Evolutionary conservation across 2,888 invertebrate genomes (phyloP), one percentile per base, ranked within the genome.

Genomic region (Andricus quercusramuli): DNA sequence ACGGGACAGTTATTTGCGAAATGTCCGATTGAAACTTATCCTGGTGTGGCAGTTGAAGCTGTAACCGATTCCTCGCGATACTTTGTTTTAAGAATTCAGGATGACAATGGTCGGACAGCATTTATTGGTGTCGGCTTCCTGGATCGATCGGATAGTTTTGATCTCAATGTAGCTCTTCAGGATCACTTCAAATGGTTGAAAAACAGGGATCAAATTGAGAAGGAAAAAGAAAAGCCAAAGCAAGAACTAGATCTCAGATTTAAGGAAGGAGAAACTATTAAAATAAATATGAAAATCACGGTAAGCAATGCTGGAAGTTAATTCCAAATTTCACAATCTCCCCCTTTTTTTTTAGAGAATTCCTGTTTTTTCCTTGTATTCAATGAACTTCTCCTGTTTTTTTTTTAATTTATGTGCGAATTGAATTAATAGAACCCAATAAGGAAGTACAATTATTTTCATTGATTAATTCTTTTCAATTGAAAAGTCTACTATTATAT

Each of bases 251-350:
- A 99, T 94, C 95, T 99, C 79, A 97, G 99, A 76, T 99, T 99
- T 92, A 99, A 99, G 92, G 99, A 99, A 91, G 99, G 99, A 29
- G 98, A 99, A 94, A 99, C 99, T 1, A 99, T 99, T 86, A 99
- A 98, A 94, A 99, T 99, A 83, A 99, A 99, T 92, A 98, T 99
- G 97, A 97, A 98, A 94, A 98, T 98, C 85, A 97, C 98, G 85
- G 98, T 98, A 94, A 93, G 94, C 90, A 78, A 64, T 44, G 15
- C 44, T 56, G 11, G 41, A 37, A 37, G 9, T 9, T 37, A 8
- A 8, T 37, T 37, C 37, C 37, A 8, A 37, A 37, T 37, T 8
- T 37, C 37, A 37, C 6, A 37, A 1, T 37, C 9, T 37, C 8
- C 32, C 32, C 32, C 8, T 6, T 32, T 32, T 32, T 32, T 32